Base-by-base conservation (phyloP, 1,140 invertebrate genomes). In the Olivierus martensii region DNA sequence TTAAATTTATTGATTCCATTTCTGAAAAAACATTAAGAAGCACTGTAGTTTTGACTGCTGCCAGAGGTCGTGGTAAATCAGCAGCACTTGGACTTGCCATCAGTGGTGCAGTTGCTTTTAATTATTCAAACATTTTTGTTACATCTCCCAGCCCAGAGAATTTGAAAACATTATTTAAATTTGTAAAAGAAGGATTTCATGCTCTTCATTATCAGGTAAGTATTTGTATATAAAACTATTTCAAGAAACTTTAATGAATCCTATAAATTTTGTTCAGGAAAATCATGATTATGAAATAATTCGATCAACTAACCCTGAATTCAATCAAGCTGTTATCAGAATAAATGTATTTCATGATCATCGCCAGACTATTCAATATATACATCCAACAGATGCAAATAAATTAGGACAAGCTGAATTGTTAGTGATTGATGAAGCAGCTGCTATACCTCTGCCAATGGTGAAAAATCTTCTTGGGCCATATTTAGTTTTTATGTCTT, bases 141-240 rank as follows among this genome's bases (percentile, higher is more conserved):
- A 96, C 95, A 0, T 93, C 91, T 57, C 96, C 96, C 2, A 89
- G 87, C 67, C 94, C 94, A 3, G 95, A 99, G 68, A 99, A 99
- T 76, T 79, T 99, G 64, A 93, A 89, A 55, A 99, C 94, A 0
- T 72, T 99, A 1, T 99, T 99, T 72, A 88, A 99, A 66, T 99
- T 99, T 71, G 75, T 97, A 15, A 81, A 97, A 37, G 98, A 97
- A 77, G 84, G 95, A 1, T 87, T 99, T 65, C 90, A 97, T 72
- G 87, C 83, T 0, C 71, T 99, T 43, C 81, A 88, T 54, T 99
- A 97, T 73, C 84, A 74, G 66, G 28, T 28, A 28, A 28, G 28
- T 28, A 6, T n/a, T n/a, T n/a, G n/a, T n/a, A n/a, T n/a, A n/a
- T n/a, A n/a, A n/a, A n/a, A n/a, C n/a, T n/a, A n/a, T n/a, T n/a